Evolutionary conservation across 2,888 invertebrate species (phyloP).

Genomic region (Ophion ventricosus): DNA sequence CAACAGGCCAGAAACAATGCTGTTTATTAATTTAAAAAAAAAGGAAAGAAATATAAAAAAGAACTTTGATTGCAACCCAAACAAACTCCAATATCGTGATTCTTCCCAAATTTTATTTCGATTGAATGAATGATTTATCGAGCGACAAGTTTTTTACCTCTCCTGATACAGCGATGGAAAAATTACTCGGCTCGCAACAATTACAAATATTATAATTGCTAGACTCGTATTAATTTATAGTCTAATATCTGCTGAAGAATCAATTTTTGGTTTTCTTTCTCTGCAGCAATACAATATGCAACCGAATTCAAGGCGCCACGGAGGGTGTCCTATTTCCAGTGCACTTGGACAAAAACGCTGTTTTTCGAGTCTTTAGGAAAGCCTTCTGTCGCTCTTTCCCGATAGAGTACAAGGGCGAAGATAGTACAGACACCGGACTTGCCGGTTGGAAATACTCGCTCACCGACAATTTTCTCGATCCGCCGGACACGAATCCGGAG

Average conservation of each 20-base stretch:
- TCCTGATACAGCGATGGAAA: too few species aligned
- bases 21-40: not conserved
- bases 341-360: conserved; percentile 84
- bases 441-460: conserved; percentile 87
- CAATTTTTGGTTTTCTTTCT: not conserved
- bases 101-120: not conserved
- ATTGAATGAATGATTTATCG: not conserved
- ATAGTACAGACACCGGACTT: conserved; percentile 84
- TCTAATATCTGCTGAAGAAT: too few species aligned
- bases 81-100: not conserved
- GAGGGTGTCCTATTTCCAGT: conserved; percentile 90
- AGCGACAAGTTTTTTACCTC: too few species aligned
- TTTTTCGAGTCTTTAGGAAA: conserved; percentile 88
- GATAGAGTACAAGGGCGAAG: conserved; percentile 82
- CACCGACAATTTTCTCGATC: conserved; percentile 86
- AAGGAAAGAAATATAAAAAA: not conserved
- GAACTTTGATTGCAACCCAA: not conserved
- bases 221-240: too few species aligned
- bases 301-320: conserved; percentile 87
- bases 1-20: too few species aligned
- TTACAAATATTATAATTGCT: too few species aligned
- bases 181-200: too few species aligned
- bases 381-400: conserved; percentile 90
- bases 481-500: conserved; percentile 84
- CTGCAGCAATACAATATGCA: conserved; percentile 86